Percentiles rank a stretch among this genome's conserved stretches.
These are phyloP conservation scores for Diaprepes abbreviatus DNA, from an alignment of 2,888 invertebrate genomes.

Conservation along the genomic window DNA sequence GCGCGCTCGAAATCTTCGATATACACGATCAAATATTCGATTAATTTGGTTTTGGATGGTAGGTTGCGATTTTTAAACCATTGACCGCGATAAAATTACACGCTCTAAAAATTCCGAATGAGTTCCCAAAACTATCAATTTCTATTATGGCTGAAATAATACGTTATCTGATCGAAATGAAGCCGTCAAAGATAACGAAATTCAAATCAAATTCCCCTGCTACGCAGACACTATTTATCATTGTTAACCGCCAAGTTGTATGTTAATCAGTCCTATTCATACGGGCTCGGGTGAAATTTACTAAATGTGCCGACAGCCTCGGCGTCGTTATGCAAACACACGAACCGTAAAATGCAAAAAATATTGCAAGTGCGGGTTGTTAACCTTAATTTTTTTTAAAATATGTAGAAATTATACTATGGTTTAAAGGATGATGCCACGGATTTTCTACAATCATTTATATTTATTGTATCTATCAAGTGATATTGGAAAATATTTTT, in stretches of 20 bases:
- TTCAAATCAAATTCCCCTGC: conserved; percentile 24
- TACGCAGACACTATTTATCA: conserved; percentile 13
- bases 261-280: conserved; percentile 16
- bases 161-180: conserved; percentile 5
- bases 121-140: conserved; percentile 13
- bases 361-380: background rate
- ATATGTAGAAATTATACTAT: too few species aligned
- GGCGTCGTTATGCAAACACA: conserved; percentile 8
- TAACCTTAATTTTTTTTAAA: conserved; percentile 7
- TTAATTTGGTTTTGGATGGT: too few species aligned
- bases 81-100: background rate
- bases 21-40: too few species aligned
- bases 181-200: conserved; percentile 4
- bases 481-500: too few species aligned
- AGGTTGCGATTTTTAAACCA: background rate
- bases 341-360: conserved; percentile 12
- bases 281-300: conserved; percentile 11
- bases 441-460: too few species aligned
- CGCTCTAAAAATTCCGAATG: background rate
- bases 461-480: too few species aligned
- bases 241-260: conserved; percentile 12
- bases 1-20: too few species aligned
- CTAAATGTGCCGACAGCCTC: background rate
- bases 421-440: too few species aligned
- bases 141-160: background rate